Base-by-base conservation (phyloP, 1,140 invertebrate species). In the Drosophila punjabiensis region DNA sequence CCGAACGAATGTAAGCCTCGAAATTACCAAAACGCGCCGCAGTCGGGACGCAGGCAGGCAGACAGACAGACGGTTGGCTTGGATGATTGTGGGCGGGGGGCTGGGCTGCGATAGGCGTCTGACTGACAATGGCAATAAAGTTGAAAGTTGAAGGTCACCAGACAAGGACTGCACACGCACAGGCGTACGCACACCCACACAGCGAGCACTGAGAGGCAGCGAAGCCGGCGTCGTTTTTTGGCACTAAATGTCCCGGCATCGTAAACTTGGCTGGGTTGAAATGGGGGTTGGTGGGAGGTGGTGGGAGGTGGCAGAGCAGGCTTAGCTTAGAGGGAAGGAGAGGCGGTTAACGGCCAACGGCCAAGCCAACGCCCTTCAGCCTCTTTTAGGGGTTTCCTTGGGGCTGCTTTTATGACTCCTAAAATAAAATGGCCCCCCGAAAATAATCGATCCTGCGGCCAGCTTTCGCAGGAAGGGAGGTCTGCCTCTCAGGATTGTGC, bases 61-160 rank as follows among this genome's bases (percentile, higher is more conserved):
- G 79, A 78, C 50, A 52, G 67, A 67, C 28, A 18, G 30, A 9
- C 16, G 37, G 24, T 24, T 24, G 24, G 24, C 24, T 24, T 24
- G 24, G 32, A 33, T 24, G 32, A 32, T 10, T 32, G 43, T 32
- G 14, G 55, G 20, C 8, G 20, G 10, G 43, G 43, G 5, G 35
- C 24, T 10, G 30, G 10, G 45, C 18, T 28, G 48, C 50, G 43
- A 50, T 60, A 24, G 56, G 48, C 39, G 76, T 81, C 79, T 74
- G 76, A 80, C 82, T 88, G 87, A 91, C 86, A 91, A 87, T 87
- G 87, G 71, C 76, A 90, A 90, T 90, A 90, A 90, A 90, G 86
- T 90, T 90, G 87, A 91, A 91, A 91, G 89, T 91, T 91, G 88
- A 91, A 91, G 89, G 89, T 91, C 89, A 83, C 89, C 88, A 88